Conservation (phyloP, 1,140 invertebrate genomes). For the Drosophila yakuba region DNA sequence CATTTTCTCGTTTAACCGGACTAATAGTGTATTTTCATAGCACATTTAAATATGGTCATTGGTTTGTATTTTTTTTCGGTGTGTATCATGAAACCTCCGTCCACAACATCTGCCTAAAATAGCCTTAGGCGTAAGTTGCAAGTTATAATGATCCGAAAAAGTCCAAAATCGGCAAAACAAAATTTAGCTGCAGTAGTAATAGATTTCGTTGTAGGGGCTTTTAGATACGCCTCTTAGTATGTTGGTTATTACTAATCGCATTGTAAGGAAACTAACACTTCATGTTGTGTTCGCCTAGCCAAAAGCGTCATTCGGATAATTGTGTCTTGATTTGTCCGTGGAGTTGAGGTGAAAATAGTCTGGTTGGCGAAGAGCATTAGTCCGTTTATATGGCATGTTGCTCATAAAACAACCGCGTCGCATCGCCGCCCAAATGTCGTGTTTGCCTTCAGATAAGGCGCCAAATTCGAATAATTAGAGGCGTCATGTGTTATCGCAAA, state of each 20-base stretch:
- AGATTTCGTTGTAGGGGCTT: conserved; percentile 31
- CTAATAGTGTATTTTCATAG: too few species aligned
- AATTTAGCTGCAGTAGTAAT: conserved; percentile 41
- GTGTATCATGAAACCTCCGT: conserved; percentile 13
- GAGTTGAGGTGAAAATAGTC: conserved; percentile 68
- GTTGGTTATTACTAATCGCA: conserved; percentile 57
- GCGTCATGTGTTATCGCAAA: conserved; percentile 70
- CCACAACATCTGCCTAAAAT: conserved; percentile 45
- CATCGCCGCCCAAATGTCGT: conserved; percentile 72
- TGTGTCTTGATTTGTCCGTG: conserved; percentile 60
- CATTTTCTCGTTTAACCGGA: too few species aligned
- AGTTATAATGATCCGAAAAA: conserved; percentile 69
- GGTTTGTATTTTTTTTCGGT: background rate
- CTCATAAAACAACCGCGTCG: conserved; percentile 41
- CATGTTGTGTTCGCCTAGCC: conserved; percentile 46
- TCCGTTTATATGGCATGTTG: conserved; percentile 46
- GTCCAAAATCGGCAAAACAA: conserved; percentile 40
- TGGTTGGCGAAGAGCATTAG: conserved; percentile 33
- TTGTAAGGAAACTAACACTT: conserved; percentile 59
- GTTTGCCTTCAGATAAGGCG: conserved; percentile 74
- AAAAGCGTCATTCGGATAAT: conserved; percentile 66
- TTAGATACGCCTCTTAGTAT: conserved; percentile 31
- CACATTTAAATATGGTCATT: too few species aligned
- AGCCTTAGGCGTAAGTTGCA: conserved; percentile 65
- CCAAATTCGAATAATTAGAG: conserved; percentile 77